phyloP scores from a whole-genome alignment of 2,797 vertebrate genomes.

The Allobates femoralis region DNA sequence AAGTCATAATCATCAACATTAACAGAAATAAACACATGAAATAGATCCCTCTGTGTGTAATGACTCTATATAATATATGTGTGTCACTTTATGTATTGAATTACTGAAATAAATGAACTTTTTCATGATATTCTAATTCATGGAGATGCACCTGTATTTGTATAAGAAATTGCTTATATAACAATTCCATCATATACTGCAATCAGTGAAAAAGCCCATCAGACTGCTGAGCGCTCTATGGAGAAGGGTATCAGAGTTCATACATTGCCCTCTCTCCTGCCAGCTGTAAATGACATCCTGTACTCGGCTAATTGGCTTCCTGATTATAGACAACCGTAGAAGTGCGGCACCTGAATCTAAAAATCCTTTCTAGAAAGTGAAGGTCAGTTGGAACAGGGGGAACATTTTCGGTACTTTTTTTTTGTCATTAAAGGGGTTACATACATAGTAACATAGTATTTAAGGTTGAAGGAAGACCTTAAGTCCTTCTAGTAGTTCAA shows the following conservation, averaged over 20 bases:
- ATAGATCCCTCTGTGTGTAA: too few relatives aligned
- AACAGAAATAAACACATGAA: too few relatives aligned
- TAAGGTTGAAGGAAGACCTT: too few relatives aligned
- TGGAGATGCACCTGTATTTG: too few relatives aligned
- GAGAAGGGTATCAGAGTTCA: not conserved
- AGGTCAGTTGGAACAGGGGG: not conserved
- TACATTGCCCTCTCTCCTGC: not conserved
- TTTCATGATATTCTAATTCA: too few relatives aligned
- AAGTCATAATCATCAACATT: too few relatives aligned
- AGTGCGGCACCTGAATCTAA: not conserved
- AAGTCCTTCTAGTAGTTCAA: too few relatives aligned
- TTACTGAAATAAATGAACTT: too few relatives aligned
- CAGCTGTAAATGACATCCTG: slow-evolving; percentile 1
- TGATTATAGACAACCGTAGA: slow-evolving; percentile 4
- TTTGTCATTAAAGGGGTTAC: too few relatives aligned
- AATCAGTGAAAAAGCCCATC: not conserved
- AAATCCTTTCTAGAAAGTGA: not conserved
- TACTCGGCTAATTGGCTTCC: slow-evolving; percentile 12
- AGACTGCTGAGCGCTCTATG: not conserved
- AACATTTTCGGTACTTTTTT: not conserved
- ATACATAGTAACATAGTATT: too few relatives aligned
- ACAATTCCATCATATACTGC: not conserved
- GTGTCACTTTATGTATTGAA: too few relatives aligned
- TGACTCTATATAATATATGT: too few relatives aligned
- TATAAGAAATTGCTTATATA: not conserved